A percentile compares a stretch with the other conserved stretches of the same genome.
Evolutionary conservation across 2,888 invertebrate genomes (phyloP).

Genomic region (Idaea dimidiata): DNA sequence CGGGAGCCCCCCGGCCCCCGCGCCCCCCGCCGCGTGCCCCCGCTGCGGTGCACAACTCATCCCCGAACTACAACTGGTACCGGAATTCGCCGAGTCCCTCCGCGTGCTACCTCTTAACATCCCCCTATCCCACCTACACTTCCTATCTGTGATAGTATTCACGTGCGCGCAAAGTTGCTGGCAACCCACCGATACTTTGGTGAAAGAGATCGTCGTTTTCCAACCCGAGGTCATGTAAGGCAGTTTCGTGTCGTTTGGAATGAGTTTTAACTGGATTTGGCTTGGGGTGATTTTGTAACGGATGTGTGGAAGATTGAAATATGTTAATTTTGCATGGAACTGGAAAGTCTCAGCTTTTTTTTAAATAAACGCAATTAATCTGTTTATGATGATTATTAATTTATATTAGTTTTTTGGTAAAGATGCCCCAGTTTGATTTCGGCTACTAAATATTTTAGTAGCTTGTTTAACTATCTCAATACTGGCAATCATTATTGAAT

Average conservation of each 20-base stretch:
- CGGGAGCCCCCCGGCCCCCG: slow-evolving; percentile 50
- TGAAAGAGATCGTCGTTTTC: slow-evolving; percentile 87
- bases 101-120: slow-evolving; percentile 77
- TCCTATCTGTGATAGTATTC: slow-evolving; percentile 92
- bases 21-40: slow-evolving; percentile 76
- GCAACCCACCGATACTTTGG: slow-evolving; percentile 84
- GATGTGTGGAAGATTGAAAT: too few species aligned
- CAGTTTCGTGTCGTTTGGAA: too few species aligned
- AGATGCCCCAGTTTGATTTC: not conserved
- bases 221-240: slow-evolving; percentile 84
- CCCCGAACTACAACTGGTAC: slow-evolving; percentile 92
- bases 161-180: slow-evolving; percentile 93
- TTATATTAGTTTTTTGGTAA: too few species aligned
- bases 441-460: too few species aligned
- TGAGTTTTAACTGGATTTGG: too few species aligned
- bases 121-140: slow-evolving; percentile 84
- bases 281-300: too few species aligned
- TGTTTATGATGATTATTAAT: slow-evolving; percentile 6
- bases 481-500: too few species aligned
- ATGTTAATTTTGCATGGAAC: too few species aligned
- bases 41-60: slow-evolving; percentile 86
- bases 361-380: too few species aligned
- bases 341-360: too few species aligned
- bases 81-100: slow-evolving; percentile 88
- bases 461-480: too few species aligned